Base-by-base conservation (phyloP, 2,888 invertebrate genomes). In the Campopleginae sp. region DNA sequence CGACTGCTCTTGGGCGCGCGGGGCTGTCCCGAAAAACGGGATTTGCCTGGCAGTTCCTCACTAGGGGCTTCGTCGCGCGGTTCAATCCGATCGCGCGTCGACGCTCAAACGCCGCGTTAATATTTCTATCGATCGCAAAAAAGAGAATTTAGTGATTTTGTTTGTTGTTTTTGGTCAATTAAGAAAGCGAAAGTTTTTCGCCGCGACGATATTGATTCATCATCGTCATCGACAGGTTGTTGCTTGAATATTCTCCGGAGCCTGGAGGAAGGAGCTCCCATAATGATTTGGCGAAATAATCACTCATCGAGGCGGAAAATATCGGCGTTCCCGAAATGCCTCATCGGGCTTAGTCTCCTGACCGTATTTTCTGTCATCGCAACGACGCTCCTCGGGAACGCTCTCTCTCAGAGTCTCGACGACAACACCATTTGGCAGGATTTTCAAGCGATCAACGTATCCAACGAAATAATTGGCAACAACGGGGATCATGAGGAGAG, bases 341-440 rank as follows among this genome's bases (percentile, higher is more conserved):
- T 79, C 0, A 72, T 86, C 12, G 79, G 81, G 33, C 75, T 85
- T 7, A 82, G 76, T 19, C 46, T 87, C 14, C 70, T 87, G 51
- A 70, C 74, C 70, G 54, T 86, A 14, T 77, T 65, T 54, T 86
- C 85, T 12, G 12, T 88, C n/a, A 79, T 87, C n/a, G 84, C 85
- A 6, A 89, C 88, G 70, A 87, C 80, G 7, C 68, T 90, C 6
- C 81, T 89, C 8, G 88, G 89, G 68, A 86, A 87, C 31, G 88
- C 87, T 0, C 72, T 90, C 3, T 86, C 80, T 1, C 87, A 89
- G 12, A 89, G 84, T 27, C 87, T 90, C 7, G 88, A 86, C 0
- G 70, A 88, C 72, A 72, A 79, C 23, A 27, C 33, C 3, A 85
- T 84, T 7, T 63, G 48, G 2, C 84, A 33, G 8, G 63, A 71